Evolutionary conservation across 2,797 vertebrate species (phyloP), one percentile per base, ranked within the genome.

Genomic region (Myoxocephalus aenaeus): DNA sequence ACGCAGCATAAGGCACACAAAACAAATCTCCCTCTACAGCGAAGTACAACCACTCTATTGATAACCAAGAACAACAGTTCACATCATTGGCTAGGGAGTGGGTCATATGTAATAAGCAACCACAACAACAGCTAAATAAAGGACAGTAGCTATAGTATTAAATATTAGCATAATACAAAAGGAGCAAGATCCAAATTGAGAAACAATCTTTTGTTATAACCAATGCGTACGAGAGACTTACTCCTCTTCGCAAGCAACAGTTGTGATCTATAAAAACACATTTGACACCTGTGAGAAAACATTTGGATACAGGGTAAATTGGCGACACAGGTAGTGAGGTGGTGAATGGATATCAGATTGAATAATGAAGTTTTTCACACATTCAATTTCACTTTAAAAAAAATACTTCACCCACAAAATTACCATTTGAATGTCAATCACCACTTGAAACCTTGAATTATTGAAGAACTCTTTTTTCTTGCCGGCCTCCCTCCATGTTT

Each of bases 81-180:
- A 53, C 22, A 1, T 57, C 27, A 72, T 59, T 69, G 51, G 34
- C 40, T 29, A 20, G 57, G 18, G 38, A 64, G 20, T 18, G 48
- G 38, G 51, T 67, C 44, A 48, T 44, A 51, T 71, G 53, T 50
- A 75, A 80, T 67, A 58, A 68, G 32, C 7, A 54, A 61, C 20
- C 34, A 75, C 13, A 63, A 27, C 48, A 70, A 36, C 10, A 50
- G 71, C 59, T 65, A 44, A 78, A 84, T 63, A 70, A 29, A 51
- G 46, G 34, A 63, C 27, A 12, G 56, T 40, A 34, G 56, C 38
- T 51, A 80, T 38, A 20, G 29, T 18, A 46, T 78, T 12, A n/a
- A 15, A 22, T 15, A 53, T 38, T 34, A 11, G 27, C 4, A 22
- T 46, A 13, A 58, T 57, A 61, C 20, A 22, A 56, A 57, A 12